Conservation (phyloP, 2,113 vertebrate genomes). For the Corapipo altera region DNA sequence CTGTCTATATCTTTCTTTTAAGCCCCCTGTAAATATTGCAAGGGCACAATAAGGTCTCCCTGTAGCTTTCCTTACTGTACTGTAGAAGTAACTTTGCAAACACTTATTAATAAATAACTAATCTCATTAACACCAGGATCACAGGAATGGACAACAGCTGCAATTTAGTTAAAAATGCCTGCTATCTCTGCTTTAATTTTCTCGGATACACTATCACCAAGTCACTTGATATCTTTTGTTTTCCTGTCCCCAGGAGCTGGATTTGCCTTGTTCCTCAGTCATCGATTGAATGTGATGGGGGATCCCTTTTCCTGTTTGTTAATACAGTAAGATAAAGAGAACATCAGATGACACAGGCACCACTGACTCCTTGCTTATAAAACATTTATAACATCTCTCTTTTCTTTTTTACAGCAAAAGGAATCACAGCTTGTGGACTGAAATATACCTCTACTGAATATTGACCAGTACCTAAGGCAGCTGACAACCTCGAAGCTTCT, state of each 20-base stretch:
- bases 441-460: not conserved
- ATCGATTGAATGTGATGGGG: not conserved
- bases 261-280: slow-evolving; percentile 47
- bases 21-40: not conserved
- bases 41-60: not conserved
- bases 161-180: slow-evolving; percentile 29
- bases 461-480: not conserved
- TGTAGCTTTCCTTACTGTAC: not conserved
- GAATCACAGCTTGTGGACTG: not conserved
- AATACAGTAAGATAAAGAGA: slow-evolving; percentile 2
- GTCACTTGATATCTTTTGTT: slow-evolving; percentile 27
- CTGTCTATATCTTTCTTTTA: not conserved
- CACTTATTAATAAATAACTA: slow-evolving; percentile 6
- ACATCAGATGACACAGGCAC: not conserved
- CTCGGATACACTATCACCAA: not conserved
- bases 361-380: not conserved
- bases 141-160: not conserved
- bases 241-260: not conserved
- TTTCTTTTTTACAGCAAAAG: not conserved
- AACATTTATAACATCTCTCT: slow-evolving; percentile 9
- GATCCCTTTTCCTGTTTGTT: not conserved
- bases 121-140: not conserved
- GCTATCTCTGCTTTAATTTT: not conserved
- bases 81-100: not conserved
- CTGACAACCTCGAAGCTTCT: not conserved